These are phyloP conservation scores for Channa argus DNA, from an alignment of 2,113 vertebrate species.

Conservation along the genomic window DNA sequence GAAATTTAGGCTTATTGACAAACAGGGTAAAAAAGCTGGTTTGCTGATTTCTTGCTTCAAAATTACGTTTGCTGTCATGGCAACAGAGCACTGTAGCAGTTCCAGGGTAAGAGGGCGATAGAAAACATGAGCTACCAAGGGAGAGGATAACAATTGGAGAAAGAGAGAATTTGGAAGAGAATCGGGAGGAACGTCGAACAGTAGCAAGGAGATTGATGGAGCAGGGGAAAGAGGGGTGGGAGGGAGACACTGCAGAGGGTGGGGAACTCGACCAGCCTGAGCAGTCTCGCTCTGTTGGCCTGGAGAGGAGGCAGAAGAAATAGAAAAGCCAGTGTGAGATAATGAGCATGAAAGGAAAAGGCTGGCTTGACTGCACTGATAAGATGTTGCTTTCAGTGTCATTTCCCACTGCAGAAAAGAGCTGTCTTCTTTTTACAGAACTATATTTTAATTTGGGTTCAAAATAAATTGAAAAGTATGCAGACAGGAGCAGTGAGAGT, in stretches of 20 bases:
- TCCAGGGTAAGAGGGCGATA: background rate
- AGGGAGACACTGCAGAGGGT: constrained; percentile 12
- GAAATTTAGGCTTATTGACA: background rate
- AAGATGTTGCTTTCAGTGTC: background rate
- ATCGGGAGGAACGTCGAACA: constrained; percentile 25
- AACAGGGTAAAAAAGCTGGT: constrained; percentile 49
- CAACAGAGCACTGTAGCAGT: constrained; percentile 50
- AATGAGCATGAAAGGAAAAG: constrained; percentile 23
- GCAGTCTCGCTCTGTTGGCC: constrained; percentile 6
- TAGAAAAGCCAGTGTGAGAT: constrained; percentile 2
- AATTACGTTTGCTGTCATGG: constrained; percentile 66
- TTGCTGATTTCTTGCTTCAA: constrained; percentile 20
- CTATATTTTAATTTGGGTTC: background rate
- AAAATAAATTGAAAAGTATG: background rate
- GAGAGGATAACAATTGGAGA: constrained; percentile 34
- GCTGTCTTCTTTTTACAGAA: background rate
- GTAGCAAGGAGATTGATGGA: constrained; percentile 28
- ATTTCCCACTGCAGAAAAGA: background rate
- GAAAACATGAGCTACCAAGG: constrained; percentile 2
- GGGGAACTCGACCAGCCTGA: background rate
- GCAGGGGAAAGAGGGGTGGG: constrained; percentile 4
- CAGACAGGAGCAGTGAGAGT: background rate
- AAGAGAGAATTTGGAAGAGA: constrained; percentile 13
- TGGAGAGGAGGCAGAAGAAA: background rate
- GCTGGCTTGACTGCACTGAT: constrained; percentile 14